Evolutionary conservation across 2,888 invertebrate species (phyloP), one percentile per base, ranked within the genome.

Genomic region (Seira musarum): DNA sequence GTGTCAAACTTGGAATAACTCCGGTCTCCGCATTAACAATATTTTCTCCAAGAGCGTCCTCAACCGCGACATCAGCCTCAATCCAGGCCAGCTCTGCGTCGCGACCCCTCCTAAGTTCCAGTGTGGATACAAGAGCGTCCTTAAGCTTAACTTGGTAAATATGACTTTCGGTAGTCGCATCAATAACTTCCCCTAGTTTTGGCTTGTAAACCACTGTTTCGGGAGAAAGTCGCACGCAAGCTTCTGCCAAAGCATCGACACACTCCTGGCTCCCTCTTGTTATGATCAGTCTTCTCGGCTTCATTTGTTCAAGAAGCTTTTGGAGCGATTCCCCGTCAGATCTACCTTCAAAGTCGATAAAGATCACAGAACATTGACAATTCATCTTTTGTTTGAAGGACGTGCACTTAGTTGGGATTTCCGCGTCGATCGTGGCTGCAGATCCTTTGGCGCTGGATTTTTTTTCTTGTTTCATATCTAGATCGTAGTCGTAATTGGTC

Each of bases 81-180:
- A 99, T 91, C 98, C 98, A 99, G 0, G 98, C 96, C n/a, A 99
- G 92, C 89, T 99, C 98, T 0, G 96, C 94, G 87, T 96, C 96
- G 64, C 93, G 93, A 1, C 94, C 93, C 87, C 93, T 93, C 82
- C 95, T 93, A 90, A 98, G 97, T 83, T 93, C 92, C 77, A 99
- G 89, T 8, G 95, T 93, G 0, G 96, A 95, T 84, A 98, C 95
- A 81, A 98, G 90, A 2, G 96, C 94, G 89, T 98, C 98, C 1
- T 96, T 96, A 61, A 98, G 90, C 72, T 96, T 93, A 82, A 98
- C 96, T 91, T 99, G 99, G 89, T 97, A 99, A 87, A 99, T 99
- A 87, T 98, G 96, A 0, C 97, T 96, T 89, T 99, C 99, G 0
- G 97, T 97, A 0, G 99, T 99, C 0, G 96, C 98, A 89, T 99